A percentile compares a stretch with the other conserved stretches of the same genome.
Conservation (phyloP, 2,888 invertebrate genomes). For the Plusia festucae region DNA sequence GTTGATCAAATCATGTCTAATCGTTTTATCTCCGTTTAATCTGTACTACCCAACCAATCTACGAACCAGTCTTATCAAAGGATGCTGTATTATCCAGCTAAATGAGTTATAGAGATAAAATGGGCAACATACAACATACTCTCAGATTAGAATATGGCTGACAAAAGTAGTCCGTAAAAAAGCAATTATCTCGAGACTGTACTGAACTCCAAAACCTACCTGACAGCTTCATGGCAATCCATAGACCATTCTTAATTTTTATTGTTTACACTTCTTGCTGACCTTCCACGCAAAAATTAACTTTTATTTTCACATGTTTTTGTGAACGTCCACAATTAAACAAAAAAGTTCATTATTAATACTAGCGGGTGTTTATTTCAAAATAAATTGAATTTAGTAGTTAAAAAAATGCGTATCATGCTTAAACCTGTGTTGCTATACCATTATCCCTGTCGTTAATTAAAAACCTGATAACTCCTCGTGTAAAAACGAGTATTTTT, state of each 20-base stretch:
- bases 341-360: not conserved
- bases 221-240: not conserved
- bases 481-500: not conserved
- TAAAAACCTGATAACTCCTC: not conserved
- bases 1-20: not conserved
- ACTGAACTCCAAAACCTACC: no score
- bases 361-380: not conserved
- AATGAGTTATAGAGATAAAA: no score
- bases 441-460: not conserved
- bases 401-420: not conserved
- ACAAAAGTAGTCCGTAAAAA: no score
- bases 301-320: constrained; percentile 25
- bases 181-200: no score
- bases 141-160: no score
- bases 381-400: not conserved
- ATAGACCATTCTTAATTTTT: not conserved
- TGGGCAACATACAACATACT: no score
- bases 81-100: no score
- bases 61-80: no score
- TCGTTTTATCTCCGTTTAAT: not conserved
- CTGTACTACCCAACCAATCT: no score
- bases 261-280: constrained; percentile 28
- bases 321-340: constrained; percentile 9
- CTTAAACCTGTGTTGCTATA: not conserved
- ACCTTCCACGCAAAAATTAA: constrained; percentile 44